Percentiles rank a stretch among this genome's conserved stretches.
Evolutionary conservation across 2,113 vertebrate species (phyloP).

Genomic region (Sinocyclocheilus grahami): DNA sequence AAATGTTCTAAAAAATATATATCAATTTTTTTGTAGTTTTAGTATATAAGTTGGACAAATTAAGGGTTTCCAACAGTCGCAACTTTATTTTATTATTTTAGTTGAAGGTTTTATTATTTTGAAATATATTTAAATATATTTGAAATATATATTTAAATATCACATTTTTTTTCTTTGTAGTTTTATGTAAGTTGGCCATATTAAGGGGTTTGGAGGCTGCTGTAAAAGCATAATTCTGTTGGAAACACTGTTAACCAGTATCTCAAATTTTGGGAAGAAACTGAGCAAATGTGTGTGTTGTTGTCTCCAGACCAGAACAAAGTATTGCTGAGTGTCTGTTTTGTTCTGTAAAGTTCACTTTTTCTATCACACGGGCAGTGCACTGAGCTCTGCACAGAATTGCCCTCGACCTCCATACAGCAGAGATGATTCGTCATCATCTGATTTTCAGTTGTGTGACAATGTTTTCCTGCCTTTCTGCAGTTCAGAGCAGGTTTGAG

Average conservation of each 20-base stretch:
- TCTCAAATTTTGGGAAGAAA: not conserved
- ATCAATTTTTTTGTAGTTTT: too few species aligned
- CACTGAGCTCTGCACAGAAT: not conserved
- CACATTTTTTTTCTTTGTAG: not conserved
- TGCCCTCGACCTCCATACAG: not conserved
- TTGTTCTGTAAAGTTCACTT: not conserved
- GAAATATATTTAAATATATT: too few species aligned
- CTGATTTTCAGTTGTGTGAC: conserved; percentile 3
- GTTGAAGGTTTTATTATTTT: too few species aligned
- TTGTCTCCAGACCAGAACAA: not conserved
- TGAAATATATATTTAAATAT: too few species aligned
- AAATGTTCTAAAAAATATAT: too few species aligned
- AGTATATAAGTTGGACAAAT: too few species aligned
- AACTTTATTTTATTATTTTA: too few species aligned
- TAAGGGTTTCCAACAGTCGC: too few species aligned
- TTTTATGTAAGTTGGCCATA: not conserved
- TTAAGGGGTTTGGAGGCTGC: not conserved
- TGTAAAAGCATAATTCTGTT: too few species aligned
- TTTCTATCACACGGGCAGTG: not conserved
- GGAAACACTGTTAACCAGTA: not conserved
- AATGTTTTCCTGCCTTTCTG: not conserved
- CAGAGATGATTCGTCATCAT: not conserved
- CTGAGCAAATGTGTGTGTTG: not conserved
- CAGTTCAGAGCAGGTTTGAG: not conserved
- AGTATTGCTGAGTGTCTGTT: not conserved